Percentiles rank a stretch among this genome's conserved stretches.
These are phyloP conservation scores for Dryococelus australis DNA, from an alignment of 2,888 invertebrate genomes.

Conservation along the genomic window DNA sequence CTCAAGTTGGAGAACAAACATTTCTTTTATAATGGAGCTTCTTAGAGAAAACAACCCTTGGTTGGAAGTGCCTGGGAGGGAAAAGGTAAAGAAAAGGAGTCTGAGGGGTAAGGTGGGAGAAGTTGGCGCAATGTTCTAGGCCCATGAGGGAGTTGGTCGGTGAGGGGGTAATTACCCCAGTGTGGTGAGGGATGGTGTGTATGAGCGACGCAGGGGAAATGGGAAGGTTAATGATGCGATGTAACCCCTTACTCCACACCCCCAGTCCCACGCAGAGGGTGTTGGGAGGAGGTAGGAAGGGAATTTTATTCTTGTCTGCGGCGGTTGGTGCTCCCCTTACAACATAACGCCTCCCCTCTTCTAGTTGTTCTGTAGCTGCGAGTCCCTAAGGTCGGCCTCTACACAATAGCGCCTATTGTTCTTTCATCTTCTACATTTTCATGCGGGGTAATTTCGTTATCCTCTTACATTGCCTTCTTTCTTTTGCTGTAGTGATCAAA, in stretches of 20 bases:
- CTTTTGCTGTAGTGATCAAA: background rate
- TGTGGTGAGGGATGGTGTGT: background rate
- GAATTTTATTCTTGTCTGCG: background rate
- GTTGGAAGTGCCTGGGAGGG: background rate
- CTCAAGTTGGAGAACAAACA: background rate
- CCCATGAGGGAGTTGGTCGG: background rate
- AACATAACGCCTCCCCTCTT: background rate
- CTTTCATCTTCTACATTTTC: slow-evolving; percentile 16
- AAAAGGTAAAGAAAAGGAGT: too few relatives aligned
- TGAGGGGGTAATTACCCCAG: background rate
- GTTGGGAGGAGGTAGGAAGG: background rate
- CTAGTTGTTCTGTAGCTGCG: background rate
- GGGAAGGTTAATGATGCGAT: background rate
- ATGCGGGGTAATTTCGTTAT: background rate
- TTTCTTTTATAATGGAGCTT: background rate
- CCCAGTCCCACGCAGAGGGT: background rate
- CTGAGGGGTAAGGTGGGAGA: too few relatives aligned
- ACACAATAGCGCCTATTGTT: background rate
- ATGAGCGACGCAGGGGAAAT: background rate
- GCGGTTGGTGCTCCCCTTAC: background rate
- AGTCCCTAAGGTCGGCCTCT: background rate
- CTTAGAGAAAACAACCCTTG: background rate
- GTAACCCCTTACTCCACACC: background rate
- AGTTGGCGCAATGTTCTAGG: too few relatives aligned
- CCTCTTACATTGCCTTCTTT: background rate